Conservation (phyloP, 2,113 vertebrate species). For the Pao palembangensis region DNA sequence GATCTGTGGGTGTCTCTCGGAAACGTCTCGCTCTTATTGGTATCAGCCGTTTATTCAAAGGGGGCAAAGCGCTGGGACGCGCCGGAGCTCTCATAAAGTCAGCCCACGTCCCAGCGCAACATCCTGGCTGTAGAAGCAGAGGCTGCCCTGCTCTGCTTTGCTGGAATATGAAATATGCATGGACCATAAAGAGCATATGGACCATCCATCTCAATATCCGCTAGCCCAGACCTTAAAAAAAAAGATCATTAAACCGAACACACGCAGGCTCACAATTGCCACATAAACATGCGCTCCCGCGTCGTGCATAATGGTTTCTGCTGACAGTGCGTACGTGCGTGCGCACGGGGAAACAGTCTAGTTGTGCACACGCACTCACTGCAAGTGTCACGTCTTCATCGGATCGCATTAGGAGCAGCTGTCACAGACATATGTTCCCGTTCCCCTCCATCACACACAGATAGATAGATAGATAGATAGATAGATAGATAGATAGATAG, state of each 20-base stretch:
- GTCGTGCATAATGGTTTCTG: constrained; percentile 63
- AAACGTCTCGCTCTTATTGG: constrained; percentile 46
- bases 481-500: background rate
- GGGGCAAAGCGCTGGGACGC: constrained; percentile 52
- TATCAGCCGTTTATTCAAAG: constrained; percentile 51
- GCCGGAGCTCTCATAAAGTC: constrained; percentile 63
- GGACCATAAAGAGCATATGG: constrained; percentile 75
- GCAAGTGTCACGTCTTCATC: constrained; percentile 31
- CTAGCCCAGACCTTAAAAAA: constrained; percentile 65
- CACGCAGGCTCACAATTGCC: constrained; percentile 45
- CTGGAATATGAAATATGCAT: constrained; percentile 75
- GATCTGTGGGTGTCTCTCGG: constrained; percentile 31
- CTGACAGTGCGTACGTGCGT: constrained; percentile 35
- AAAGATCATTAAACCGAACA: constrained; percentile 62
- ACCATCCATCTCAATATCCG: constrained; percentile 73
- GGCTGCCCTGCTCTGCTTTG: constrained; percentile 57
- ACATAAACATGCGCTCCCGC: constrained; percentile 66
- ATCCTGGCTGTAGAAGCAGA: constrained; percentile 65
- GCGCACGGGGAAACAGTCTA: constrained; percentile 1
- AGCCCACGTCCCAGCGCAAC: constrained; percentile 64
- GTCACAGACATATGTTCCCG: constrained; percentile 17
- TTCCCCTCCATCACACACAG: background rate
- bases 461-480: background rate
- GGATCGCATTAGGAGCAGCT: constrained; percentile 37
- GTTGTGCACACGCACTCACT: constrained; percentile 23